Evolutionary conservation across 1,140 invertebrate species (phyloP), one percentile per base, ranked within the genome.

Genomic region (Cepaea nemoralis): DNA sequence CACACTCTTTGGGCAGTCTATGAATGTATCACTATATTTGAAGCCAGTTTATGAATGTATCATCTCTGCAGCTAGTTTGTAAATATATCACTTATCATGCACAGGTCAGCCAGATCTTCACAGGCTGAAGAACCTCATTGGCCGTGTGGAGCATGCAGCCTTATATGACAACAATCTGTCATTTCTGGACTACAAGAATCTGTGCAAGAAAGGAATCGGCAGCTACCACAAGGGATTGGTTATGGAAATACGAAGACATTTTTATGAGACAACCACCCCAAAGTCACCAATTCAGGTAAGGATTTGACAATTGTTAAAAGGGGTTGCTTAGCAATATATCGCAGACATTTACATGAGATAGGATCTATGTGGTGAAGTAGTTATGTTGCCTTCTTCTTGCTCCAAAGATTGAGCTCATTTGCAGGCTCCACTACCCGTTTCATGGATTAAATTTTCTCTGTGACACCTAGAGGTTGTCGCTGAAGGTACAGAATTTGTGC

Each of bases 191-290:
- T 83, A 83, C 69, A 74, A 59, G 19, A 71, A 40, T 2, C 79
- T 85, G 22, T n/a, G 55, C 37, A 48, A 39, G 10, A 82, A 83
- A 16, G 83, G 83, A 40, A 83, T 85, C 31, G 77, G 63, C 16
- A 82, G 79, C 12, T 81, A 82, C 78, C 59, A 66, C 42, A 74
- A 83, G 63, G 83, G 74, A 19, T 24, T 84, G 2, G 70, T 79
- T n/a, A 85, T 85, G 82, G 84, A 85, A 67, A 82, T 85, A 39
- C 50, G 75, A 3, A 82, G 80, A 31, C 63, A 77, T 59, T 85
- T 85, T 66, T 85, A 84, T 71, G 84, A 85, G 69, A 83, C 79
- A 35, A 85, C 84, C 0, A 82, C 83, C 10, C 77, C 84, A 5
- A 85, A 85, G 67, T 76, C 84, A 37, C 84, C 84, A 0, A 70